phyloP scores from a whole-genome alignment of 2,888 invertebrate genomes.

The Diploptera punctata region DNA sequence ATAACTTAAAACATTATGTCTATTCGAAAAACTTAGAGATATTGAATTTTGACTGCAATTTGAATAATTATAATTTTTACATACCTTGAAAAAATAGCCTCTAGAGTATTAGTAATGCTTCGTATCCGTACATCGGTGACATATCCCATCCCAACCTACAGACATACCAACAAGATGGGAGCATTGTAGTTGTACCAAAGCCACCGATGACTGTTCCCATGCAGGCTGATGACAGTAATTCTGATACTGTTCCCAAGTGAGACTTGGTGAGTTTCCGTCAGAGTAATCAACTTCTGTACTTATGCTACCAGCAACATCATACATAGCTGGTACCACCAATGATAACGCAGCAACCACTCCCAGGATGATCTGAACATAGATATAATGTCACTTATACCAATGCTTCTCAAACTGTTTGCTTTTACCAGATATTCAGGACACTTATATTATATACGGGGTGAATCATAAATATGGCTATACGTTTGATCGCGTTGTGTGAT shows the following conservation, averaged over 20 bases:
- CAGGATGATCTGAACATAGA: constrained; percentile 54
- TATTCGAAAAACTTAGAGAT: too few species aligned
- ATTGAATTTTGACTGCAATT: too few species aligned
- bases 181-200: constrained; percentile 77
- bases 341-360: constrained; percentile 65
- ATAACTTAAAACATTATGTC: too few species aligned
- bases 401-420: too few species aligned
- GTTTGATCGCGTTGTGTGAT: too few species aligned
- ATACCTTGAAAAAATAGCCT: constrained; percentile 22
- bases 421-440: too few species aligned
- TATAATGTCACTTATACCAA: too few species aligned
- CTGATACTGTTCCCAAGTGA: constrained; percentile 82
- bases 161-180: constrained; percentile 67
- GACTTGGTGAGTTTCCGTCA: constrained; percentile 58
- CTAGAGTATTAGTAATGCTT: constrained; percentile 28
- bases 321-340: constrained; percentile 67
- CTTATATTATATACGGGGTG: too few species aligned
- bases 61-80: too few species aligned
- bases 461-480: too few species aligned
- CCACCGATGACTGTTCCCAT: constrained; percentile 74
- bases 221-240: constrained; percentile 76
- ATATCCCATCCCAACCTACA: constrained; percentile 69
- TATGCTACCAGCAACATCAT: constrained; percentile 47
- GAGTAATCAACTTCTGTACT: constrained; percentile 52
- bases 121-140: constrained; percentile 65